phyloP scores from a whole-genome alignment of 2,113 vertebrate genomes.

The Thalassoma bifasciatum region DNA sequence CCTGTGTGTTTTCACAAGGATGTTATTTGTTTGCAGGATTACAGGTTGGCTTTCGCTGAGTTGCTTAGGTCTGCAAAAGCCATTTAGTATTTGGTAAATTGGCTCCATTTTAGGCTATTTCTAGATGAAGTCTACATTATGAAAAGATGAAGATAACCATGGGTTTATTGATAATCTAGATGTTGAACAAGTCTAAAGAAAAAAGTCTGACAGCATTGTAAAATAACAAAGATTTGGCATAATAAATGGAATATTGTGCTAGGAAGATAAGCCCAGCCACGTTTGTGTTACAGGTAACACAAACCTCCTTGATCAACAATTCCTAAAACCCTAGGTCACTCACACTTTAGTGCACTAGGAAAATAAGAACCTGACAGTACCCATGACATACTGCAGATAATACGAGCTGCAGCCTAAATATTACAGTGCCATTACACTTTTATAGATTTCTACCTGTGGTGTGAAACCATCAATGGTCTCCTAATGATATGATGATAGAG shows the following conservation, averaged over 20 bases:
- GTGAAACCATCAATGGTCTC: slow-evolving; percentile 75
- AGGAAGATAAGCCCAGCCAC: background rate
- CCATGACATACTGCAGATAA: slow-evolving; percentile 48
- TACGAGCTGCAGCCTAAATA: slow-evolving; percentile 53
- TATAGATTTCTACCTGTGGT: slow-evolving; percentile 74
- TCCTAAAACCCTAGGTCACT: slow-evolving; percentile 6
- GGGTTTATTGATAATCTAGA: slow-evolving; percentile 64
- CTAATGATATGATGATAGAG: slow-evolving; percentile 82
- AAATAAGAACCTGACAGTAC: slow-evolving; percentile 26
- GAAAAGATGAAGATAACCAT: slow-evolving; percentile 70
- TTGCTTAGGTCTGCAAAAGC: slow-evolving; percentile 51
- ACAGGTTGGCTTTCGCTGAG: slow-evolving; percentile 24
- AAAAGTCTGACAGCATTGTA: slow-evolving; percentile 52
- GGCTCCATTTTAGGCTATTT: slow-evolving; percentile 41
- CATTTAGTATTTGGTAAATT: slow-evolving; percentile 68
- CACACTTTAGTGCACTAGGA: slow-evolving; percentile 1
- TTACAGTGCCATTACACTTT: slow-evolving; percentile 62
- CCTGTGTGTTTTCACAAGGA: slow-evolving; percentile 24
- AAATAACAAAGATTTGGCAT: slow-evolving; percentile 1
- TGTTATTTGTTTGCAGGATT: background rate
- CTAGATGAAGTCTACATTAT: slow-evolving; percentile 38
- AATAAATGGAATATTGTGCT: background rate
- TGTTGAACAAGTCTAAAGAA: slow-evolving; percentile 56
- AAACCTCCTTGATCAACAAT: background rate
- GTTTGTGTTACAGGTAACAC: background rate